Conservation (phyloP, 2,888 invertebrate genomes). For the Apamea monoglypha region DNA sequence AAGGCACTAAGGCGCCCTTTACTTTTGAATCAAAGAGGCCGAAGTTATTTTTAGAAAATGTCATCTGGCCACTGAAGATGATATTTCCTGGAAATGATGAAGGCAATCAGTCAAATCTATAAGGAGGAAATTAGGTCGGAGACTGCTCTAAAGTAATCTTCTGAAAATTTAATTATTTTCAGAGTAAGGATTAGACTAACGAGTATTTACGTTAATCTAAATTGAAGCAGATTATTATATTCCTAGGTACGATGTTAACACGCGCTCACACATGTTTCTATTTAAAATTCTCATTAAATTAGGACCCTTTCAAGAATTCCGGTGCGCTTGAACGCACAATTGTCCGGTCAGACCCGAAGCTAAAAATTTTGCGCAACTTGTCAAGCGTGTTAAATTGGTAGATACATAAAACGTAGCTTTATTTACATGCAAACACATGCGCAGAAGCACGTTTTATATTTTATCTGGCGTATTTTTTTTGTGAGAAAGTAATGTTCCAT, state of each 20-base stretch:
- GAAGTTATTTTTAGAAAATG: conserved; percentile 54
- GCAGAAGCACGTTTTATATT: conserved; percentile 16
- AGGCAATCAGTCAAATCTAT: conserved; percentile 38
- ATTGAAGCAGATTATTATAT: not conserved
- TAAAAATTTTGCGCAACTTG: conserved; percentile 39
- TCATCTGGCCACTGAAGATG: conserved; percentile 28
- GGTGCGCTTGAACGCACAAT: conserved; percentile 37
- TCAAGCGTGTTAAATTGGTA: conserved; percentile 39
- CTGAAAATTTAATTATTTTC: conserved; percentile 17
- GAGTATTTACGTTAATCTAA: not conserved
- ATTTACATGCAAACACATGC: conserved; percentile 50
- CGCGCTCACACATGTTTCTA: not conserved
- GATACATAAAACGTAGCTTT: conserved; percentile 37
- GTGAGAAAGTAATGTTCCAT: conserved; percentile 11
- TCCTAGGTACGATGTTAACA: not conserved
- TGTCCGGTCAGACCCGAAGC: conserved; percentile 34
- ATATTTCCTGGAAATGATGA: conserved; percentile 45
- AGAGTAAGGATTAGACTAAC: not conserved
- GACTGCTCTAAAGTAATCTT: not conserved
- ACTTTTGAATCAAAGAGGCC: conserved; percentile 41
- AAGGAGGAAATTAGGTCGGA: conserved; percentile 30
- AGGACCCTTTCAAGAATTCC: conserved; percentile 32
- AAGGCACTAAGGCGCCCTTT: conserved; percentile 40
- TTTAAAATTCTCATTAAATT: conserved; percentile 26
- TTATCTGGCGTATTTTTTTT: conserved; percentile 28